Percentiles rank a stretch among this genome's conserved stretches.
Evolutionary conservation across 2,797 vertebrate genomes (phyloP).

Genomic region (Jordanella pulchra): DNA sequence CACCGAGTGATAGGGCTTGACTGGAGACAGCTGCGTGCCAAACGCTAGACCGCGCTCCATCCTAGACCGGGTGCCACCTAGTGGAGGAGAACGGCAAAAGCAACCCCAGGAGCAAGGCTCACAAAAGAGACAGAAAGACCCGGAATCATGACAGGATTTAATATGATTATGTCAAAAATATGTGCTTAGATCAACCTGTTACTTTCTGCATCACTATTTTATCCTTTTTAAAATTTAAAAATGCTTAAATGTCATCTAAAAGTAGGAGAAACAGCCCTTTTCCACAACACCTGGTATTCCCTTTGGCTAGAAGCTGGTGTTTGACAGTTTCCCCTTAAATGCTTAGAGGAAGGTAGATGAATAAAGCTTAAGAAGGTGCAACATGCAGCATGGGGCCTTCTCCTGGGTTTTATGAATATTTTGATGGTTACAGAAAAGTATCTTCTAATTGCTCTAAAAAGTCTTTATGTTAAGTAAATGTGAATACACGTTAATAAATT

Average conservation of each 20-base stretch:
- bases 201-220: conserved; percentile 35
- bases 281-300: conserved; percentile 41
- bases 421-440: conserved; percentile 29
- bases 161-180: conserved; percentile 18
- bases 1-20: too few species aligned
- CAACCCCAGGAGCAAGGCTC: too few species aligned
- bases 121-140: too few species aligned
- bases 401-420: conserved; percentile 45
- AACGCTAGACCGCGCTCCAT: too few species aligned
- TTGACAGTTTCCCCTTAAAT: conserved; percentile 53
- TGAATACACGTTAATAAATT: too few species aligned
- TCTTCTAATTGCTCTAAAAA: conserved; percentile 39
- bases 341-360: conserved; percentile 63
- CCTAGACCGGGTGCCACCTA: too few species aligned
- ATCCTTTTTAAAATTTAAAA: conserved; percentile 37
- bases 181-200: conserved; percentile 40
- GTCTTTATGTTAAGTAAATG: conserved; percentile 48
- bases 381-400: conserved; percentile 30
- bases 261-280: conserved; percentile 47
- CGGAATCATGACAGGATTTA: too few species aligned
- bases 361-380: conserved; percentile 39
- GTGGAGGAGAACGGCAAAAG: too few species aligned
- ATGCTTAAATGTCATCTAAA: conserved; percentile 54
- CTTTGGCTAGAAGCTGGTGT: conserved; percentile 48
- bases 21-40: too few species aligned